A percentile compares a stretch with the other conserved stretches of the same genome.
phyloP scores from a whole-genome alignment of 2,113 vertebrate genomes.

The Pardalotus punctatus region DNA sequence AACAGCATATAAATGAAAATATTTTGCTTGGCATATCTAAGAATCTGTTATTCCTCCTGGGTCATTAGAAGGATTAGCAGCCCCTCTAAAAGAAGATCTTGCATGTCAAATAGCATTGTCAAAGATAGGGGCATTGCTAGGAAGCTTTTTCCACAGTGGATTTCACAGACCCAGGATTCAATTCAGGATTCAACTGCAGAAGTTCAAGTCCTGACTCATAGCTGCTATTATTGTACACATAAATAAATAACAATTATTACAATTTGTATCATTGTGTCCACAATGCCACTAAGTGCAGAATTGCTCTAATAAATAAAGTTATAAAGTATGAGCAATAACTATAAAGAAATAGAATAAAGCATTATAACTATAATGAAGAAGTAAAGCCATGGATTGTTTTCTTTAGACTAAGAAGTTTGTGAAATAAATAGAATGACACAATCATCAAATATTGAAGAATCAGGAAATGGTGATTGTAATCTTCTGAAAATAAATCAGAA shows the following conservation, averaged over 20 bases:
- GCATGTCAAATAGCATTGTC: not conserved
- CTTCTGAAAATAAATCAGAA: not conserved
- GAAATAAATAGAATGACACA: not conserved
- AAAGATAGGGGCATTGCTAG: not conserved
- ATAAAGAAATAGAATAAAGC: not conserved
- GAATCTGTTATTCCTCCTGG: not conserved
- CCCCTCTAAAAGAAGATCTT: not conserved
- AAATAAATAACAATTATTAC: not conserved
- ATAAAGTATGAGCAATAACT: not conserved
- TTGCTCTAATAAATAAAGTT: not conserved
- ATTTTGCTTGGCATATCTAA: not conserved
- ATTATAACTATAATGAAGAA: not conserved
- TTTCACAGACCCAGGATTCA: not conserved
- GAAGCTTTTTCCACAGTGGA: not conserved
- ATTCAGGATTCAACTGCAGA: not conserved
- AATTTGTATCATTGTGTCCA: not conserved
- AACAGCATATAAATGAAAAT: not conserved
- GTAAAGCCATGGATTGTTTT: not conserved
- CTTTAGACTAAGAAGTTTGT: not conserved
- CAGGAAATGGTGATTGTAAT: not conserved
- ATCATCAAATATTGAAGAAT: not conserved
- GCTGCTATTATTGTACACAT: not conserved
- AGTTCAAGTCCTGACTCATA: not conserved
- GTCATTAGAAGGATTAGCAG: not conserved
- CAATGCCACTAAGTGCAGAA: not conserved